Conservation (phyloP, 1,140 invertebrate species). For the Mercenaria mercenaria region DNA sequence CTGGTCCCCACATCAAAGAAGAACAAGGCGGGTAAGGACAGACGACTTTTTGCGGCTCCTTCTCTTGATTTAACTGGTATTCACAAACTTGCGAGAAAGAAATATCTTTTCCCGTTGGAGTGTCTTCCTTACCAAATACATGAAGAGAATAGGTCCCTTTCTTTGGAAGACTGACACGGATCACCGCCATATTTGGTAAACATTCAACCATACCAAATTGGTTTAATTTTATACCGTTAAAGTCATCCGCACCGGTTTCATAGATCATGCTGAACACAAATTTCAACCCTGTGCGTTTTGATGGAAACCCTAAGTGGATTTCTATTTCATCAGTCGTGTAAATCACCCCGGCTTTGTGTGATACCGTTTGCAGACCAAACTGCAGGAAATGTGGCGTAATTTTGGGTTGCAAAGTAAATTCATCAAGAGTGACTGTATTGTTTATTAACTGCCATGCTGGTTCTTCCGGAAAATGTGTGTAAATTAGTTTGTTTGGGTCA, state of each 20-base stretch:
- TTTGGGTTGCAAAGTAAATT: constrained; percentile 84
- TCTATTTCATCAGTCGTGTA: constrained; percentile 79
- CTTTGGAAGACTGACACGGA: constrained; percentile 83
- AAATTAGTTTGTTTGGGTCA: constrained; percentile 87
- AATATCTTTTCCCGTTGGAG: constrained; percentile 82
- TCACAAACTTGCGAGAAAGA: constrained; percentile 86
- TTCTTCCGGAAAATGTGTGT: constrained; percentile 87
- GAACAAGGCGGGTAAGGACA: constrained; percentile 85
- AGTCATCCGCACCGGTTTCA: constrained; percentile 82
- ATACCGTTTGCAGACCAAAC: constrained; percentile 84
- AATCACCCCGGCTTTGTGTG: constrained; percentile 83
- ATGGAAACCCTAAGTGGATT: constrained; percentile 79
- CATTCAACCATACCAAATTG: constrained; percentile 84
- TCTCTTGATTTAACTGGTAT: constrained; percentile 83
- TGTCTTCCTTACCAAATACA: constrained; percentile 85
- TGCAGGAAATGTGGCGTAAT: constrained; percentile 86
- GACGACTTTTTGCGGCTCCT: constrained; percentile 64
- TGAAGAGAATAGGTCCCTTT: constrained; percentile 83
- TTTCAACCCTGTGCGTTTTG: constrained; percentile 77
- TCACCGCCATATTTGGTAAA: constrained; percentile 78
- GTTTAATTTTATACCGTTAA: constrained; percentile 82
- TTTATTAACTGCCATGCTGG: constrained; percentile 76
- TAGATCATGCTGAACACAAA: constrained; percentile 84
- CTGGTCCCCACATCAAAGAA: constrained; percentile 84
- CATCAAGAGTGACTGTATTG: constrained; percentile 72